phyloP scores from a whole-genome alignment of 2,797 vertebrate species.

The Pitangus sulphuratus region DNA sequence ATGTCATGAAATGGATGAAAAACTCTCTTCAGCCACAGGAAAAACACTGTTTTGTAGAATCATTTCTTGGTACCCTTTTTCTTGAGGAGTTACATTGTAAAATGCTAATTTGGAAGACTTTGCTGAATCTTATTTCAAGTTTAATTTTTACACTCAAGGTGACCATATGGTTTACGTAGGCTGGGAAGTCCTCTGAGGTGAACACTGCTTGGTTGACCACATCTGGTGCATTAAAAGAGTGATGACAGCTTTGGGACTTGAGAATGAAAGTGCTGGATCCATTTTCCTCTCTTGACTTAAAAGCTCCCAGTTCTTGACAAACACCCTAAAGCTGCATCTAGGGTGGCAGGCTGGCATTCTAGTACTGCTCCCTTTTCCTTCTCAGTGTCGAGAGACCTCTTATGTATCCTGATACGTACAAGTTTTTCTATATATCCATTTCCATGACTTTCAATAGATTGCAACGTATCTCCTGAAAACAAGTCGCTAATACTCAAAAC shows the following conservation, averaged over 20 bases:
- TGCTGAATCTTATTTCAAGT: background rate
- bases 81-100: background rate
- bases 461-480: background rate
- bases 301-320: background rate
- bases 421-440: background rate
- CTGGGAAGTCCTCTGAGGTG: background rate
- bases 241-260: background rate
- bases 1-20: background rate
- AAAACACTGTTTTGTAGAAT: background rate
- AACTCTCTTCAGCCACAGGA: background rate
- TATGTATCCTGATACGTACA: background rate
- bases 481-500: background rate
- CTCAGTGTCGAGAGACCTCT: background rate
- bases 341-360: background rate
- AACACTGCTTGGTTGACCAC: background rate
- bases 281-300: background rate
- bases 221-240: background rate
- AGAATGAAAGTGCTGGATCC: background rate
- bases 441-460: background rate
- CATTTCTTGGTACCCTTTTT: background rate
- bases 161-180: background rate
- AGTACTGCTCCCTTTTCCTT: background rate
- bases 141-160: background rate
- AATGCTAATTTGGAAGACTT: background rate
- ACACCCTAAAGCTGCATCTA: background rate